Base-by-base conservation (phyloP, 2,797 vertebrate genomes). In the Gymnocypris eckloni region DNA sequence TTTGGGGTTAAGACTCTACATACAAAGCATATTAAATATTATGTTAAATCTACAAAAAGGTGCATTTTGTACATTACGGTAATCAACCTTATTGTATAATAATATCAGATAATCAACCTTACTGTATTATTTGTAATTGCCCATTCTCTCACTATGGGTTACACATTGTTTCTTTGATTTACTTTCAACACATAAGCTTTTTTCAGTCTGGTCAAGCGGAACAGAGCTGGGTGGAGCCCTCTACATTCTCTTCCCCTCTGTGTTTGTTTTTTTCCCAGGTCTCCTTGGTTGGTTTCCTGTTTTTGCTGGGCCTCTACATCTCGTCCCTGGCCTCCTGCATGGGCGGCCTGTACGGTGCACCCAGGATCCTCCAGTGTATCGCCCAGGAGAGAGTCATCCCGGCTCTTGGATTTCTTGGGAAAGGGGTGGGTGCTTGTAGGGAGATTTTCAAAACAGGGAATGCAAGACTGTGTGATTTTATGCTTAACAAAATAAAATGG, bases 251-350 rank as follows among this genome's bases (percentile, higher is more conserved):
- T 94, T 93, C 93, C 92, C 91, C 87, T 90, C 90, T 83, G 90
- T 95, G 90, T 95, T 94, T 95, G 93, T 94, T 95, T 94, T 93
- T 91, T 91, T 83, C 92, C 79, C 90, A 99, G 98, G 98, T 99
- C 89, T 99, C 98, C 91, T 95, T 99, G 92, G 97, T 99, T 91
- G 98, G 98, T 87, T 97, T 99, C 95, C 96, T 99, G 89, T 99
- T 99, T 95, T 96, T 99, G 84, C 91, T 99, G 86, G 98, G 98
- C 80, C 95, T 99, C 81, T 99, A 99, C 93, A 95, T 99, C 95
- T 99, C 98, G 0, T 99, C 98, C 39, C 93, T 99, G 92, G 98
- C 98, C 86, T 99, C 98, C 92, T 99, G 98, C 90, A 99, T 99
- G 98, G 98, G 98, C 43, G 97, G 98, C 86, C 94, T 99, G 73